Evolutionary conservation across 2,888 invertebrate species (phyloP), one percentile per base, ranked within the genome.

Genomic region (Priocnemis perturbator): DNA sequence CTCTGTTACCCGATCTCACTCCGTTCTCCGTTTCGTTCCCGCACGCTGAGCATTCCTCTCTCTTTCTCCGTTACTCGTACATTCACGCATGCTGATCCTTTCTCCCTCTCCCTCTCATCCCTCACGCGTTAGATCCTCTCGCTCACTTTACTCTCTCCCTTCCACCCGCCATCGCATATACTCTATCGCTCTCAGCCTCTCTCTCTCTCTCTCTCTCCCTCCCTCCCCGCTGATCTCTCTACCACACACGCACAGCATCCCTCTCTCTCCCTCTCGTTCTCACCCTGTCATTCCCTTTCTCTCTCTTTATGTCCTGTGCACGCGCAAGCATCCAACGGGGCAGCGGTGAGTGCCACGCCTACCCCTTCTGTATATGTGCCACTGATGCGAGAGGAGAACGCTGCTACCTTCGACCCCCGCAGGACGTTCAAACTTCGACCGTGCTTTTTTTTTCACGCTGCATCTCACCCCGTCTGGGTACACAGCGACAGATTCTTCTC

Each of bases 261-360:
- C 45, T 59, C 23, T 45, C 45, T 19, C 45, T 59, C 23, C 21
- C 45, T 19, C 63, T 61, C 60, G 69, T 60, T 67, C 62, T 50
- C 61, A 71, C 30, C 48, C 50, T 52, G 60, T 47, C 50, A 53
- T 17, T 57, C 48, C 50, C 48, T 47, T 50, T 60, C 68, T 74
- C 58, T 57, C 60, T 57, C 56, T 60, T 60, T 37, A 50, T 57
- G 64, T 66, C 67, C 66, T 57, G 79, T 77, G 75, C 81, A 76
- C 79, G 81, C 78, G 79, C 83, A 76, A 81, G 73, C 79, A 79
- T 77, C 76, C 75, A 67, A 77, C 76, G 79, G 74, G 73, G 73
- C 78, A 76, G 67, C 78, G 65, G 61, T 61, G 60, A 72, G 74
- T 81, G 85, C 86, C 86, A 86, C 86, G 85, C 86, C 86, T 86